Percentiles rank a stretch among this genome's conserved stretches.
phyloP scores from a whole-genome alignment of 1,140 invertebrate genomes.

The Orius insidiosus region DNA sequence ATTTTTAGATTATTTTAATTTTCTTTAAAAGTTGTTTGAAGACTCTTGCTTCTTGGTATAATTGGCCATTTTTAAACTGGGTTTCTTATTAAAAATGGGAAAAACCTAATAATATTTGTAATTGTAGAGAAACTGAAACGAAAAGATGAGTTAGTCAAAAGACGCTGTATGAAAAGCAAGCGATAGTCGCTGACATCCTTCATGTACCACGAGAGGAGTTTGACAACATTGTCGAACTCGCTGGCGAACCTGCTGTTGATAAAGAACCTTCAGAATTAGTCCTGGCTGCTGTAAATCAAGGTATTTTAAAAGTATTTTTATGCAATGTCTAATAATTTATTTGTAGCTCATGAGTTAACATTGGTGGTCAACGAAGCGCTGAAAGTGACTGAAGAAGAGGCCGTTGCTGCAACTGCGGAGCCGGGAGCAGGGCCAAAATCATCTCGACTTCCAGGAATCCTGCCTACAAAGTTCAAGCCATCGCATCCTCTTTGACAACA shows the following conservation, averaged over 20 bases:
- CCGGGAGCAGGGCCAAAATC: conserved; percentile 17
- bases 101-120: too few species aligned
- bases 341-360: conserved; percentile 31
- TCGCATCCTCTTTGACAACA: conserved; percentile 32
- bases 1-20: too few species aligned
- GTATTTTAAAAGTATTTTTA: too few species aligned
- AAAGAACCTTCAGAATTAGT: conserved; percentile 52
- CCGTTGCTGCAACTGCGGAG: conserved; percentile 22
- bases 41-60: too few species aligned
- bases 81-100: too few species aligned
- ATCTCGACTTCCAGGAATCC: conserved; percentile 29
- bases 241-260: conserved; percentile 26
- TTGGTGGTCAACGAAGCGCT: conserved; percentile 33
- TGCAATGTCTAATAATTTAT: too few species aligned
- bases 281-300: conserved; percentile 51
- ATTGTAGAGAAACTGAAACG: conserved; percentile 54
- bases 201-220: conserved; percentile 54
- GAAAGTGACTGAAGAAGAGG: conserved; percentile 33
- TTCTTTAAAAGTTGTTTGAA: too few species aligned
- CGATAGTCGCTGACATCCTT: conserved; percentile 54
- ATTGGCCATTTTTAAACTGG: too few species aligned
- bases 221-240: conserved; percentile 44
- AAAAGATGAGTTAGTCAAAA: conserved; percentile 51
- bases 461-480: conserved; percentile 32
- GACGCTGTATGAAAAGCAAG: conserved; percentile 55